Percentiles rank a stretch among this genome's conserved stretches.
These are phyloP conservation scores for Eucidaris tribuloides DNA, from an alignment of 35 echinoderm and acorn worm species.

Conservation along the genomic window DNA sequence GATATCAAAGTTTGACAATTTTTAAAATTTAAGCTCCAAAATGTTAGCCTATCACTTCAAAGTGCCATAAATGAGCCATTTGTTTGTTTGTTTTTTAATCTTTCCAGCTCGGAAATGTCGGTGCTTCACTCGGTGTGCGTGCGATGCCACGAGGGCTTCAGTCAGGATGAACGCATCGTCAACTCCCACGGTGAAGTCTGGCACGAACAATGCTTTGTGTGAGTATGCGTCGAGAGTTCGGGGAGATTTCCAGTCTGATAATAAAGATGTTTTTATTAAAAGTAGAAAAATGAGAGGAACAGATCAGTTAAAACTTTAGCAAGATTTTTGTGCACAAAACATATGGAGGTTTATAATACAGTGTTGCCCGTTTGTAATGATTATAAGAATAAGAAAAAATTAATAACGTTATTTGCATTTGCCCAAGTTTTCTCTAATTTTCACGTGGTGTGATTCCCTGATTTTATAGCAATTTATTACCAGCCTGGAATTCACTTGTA, in stretches of 20 bases:
- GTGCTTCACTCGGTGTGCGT: slow-evolving; percentile 43
- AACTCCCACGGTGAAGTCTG: slow-evolving; percentile 93
- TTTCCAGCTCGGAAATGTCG: not conserved
- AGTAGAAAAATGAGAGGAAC: not conserved
- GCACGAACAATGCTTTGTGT: slow-evolving; percentile 99
- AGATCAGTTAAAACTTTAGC: not conserved
- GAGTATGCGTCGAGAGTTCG: too few species aligned
- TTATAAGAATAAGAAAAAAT: not conserved
- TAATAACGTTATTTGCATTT: not conserved
- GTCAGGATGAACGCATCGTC: slow-evolving; percentile 82
- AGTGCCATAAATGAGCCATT: too few species aligned
- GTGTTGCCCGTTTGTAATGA: not conserved
- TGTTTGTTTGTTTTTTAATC: not conserved
- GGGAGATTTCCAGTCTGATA: too few species aligned
- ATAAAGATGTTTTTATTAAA: not conserved
- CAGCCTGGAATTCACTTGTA: too few species aligned
- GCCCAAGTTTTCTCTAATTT: too few species aligned
- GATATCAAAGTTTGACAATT: too few species aligned
- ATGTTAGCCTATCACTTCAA: too few species aligned
- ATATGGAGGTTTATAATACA: not conserved
- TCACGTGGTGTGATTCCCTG: too few species aligned
- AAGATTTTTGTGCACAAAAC: not conserved
- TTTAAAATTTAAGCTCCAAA: too few species aligned
- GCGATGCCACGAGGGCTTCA: slow-evolving; percentile 83
- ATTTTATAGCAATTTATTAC: too few species aligned